Conservation (phyloP, 2,113 vertebrate species). For the Panthera tigris region DNA sequence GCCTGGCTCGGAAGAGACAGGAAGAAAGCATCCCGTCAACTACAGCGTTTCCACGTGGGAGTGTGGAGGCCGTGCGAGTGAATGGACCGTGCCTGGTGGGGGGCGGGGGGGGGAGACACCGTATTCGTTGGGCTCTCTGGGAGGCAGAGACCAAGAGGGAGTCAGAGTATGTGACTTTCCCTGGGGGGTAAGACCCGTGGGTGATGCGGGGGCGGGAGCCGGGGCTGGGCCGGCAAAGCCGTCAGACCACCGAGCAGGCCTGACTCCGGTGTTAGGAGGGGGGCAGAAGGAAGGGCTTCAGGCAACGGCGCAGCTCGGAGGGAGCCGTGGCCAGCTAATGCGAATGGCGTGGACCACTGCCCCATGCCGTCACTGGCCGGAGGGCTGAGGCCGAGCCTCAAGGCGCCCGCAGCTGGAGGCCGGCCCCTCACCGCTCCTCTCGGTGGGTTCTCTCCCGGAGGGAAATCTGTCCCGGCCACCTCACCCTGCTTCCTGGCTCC, state of each 20-base stretch:
- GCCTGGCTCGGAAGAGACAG: background rate
- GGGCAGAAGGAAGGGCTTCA: background rate
- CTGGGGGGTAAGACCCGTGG: background rate
- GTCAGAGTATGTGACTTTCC: background rate
- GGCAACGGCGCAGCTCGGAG: accelerated
- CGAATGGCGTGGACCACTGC: background rate
- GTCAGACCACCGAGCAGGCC: background rate
- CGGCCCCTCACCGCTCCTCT: background rate
- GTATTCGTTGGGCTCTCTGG: background rate
- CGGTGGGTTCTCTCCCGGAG: background rate
- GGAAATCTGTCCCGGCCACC: background rate
- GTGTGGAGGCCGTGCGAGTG: background rate
- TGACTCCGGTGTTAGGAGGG: background rate
- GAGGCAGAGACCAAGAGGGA: background rate
- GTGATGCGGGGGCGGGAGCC: background rate
- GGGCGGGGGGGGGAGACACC: background rate
- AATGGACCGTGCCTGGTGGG: background rate
- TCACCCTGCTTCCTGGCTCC: background rate
- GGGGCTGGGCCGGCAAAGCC: background rate
- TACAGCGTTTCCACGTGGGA: background rate
- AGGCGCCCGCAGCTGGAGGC: background rate
- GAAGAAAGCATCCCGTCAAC: background rate
- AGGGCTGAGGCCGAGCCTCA: background rate
- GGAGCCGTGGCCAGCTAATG: background rate
- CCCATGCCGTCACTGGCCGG: background rate